These are phyloP conservation scores for Tonatia bakeri DNA, from an alignment of 2,113 vertebrate genomes.

Conservation along the genomic window DNA sequence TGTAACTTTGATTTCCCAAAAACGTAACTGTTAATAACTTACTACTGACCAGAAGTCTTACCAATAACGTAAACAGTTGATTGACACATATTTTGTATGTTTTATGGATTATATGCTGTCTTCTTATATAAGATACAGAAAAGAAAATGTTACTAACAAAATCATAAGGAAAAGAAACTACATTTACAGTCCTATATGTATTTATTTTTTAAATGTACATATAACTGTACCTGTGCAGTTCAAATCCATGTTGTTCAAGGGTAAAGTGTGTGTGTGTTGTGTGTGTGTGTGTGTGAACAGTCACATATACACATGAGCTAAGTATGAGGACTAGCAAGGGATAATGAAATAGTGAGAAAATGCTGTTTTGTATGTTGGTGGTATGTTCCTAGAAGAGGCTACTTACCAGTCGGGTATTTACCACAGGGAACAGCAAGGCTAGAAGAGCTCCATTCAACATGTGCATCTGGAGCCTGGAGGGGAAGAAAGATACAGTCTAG, in stretches of 20 bases:
- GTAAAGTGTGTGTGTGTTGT: too few species aligned
- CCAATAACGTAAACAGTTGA: not conserved
- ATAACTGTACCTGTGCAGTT: not conserved
- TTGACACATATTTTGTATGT: not conserved
- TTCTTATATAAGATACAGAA: not conserved
- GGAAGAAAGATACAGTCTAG: conserved; percentile 12
- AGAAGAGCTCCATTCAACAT: conserved; percentile 97
- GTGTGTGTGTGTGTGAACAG: not conserved
- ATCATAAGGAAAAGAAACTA: not conserved
- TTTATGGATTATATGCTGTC: not conserved
- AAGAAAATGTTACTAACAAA: not conserved
- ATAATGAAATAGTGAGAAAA: not conserved
- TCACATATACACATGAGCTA: not conserved
- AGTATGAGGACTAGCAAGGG: not conserved
- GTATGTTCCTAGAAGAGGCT: not conserved
- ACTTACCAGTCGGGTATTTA: conserved; percentile 98
- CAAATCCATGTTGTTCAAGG: not conserved
- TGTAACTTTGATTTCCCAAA: not conserved
- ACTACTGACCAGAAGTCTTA: not conserved
- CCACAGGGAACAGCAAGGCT: conserved; percentile 95
- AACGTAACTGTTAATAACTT: not conserved
- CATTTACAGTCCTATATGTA: not conserved
- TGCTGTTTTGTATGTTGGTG: not conserved
- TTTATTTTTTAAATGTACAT: not conserved
- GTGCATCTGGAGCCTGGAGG: conserved; percentile 93